A percentile compares a stretch with the other conserved stretches of the same genome.
Conservation (phyloP, 2,797 vertebrate genomes). For the Acrossocheilus fasciatus region DNA sequence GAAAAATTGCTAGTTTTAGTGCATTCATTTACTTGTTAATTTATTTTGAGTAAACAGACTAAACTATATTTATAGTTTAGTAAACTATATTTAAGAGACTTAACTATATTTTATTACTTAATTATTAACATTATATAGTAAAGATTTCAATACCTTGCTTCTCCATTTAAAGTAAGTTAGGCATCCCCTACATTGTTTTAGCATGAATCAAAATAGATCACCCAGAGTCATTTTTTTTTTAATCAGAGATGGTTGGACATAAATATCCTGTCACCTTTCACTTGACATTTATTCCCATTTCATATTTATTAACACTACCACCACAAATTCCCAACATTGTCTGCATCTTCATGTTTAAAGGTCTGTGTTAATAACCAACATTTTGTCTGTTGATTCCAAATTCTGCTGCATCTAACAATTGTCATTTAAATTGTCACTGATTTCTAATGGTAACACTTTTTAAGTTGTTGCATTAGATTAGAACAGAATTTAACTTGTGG, state of each 20-base stretch:
- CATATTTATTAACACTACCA: conserved; percentile 43
- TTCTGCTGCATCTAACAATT: conserved; percentile 22
- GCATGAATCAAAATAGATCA: conserved; percentile 16
- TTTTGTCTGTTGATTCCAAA: conserved; percentile 24
- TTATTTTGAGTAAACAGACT: background rate
- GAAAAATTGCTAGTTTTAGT: background rate
- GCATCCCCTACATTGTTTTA: background rate
- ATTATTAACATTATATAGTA: background rate
- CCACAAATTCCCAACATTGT: conserved; percentile 38
- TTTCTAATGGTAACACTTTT: background rate
- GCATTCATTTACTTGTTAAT: background rate
- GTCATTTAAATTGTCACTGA: background rate
- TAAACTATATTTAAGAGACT: too few species aligned
- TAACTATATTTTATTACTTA: background rate
- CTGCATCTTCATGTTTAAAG: conserved; percentile 43
- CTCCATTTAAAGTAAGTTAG: background rate
- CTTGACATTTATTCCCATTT: conserved; percentile 16
- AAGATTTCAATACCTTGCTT: background rate
- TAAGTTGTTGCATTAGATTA: background rate
- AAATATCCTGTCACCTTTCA: conserved; percentile 51
- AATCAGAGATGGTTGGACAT: conserved; percentile 36
- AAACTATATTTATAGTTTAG: too few species aligned
- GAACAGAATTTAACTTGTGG: conserved; percentile 3
- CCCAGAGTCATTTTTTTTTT: conserved; percentile 54
- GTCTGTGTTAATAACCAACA: conserved; percentile 41